Evolutionary conservation across 2,888 invertebrate species (phyloP), one percentile per base, ranked within the genome.

Genomic region (Leptinotarsa peninsularis): DNA sequence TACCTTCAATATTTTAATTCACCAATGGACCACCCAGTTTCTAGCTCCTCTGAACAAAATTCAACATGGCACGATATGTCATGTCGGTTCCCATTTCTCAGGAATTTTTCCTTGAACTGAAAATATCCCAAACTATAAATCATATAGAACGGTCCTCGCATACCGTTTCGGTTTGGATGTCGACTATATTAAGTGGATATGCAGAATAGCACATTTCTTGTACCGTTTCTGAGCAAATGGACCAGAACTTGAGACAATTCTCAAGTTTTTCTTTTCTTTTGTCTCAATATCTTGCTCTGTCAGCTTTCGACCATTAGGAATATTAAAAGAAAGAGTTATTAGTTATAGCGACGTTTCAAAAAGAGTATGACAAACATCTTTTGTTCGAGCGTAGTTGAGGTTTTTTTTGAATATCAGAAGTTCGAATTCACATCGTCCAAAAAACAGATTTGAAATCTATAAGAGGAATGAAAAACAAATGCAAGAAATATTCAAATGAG

Each of bases 71-170:
- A 13, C 56, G 18, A 58, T 58, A 58, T 58, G 18, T 58, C 56
- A 58, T 7, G 56, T 21, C 56, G 56, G 21, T 21, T 10, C 14
- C 21, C 18, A 58, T 58, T 58, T 58, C 21, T 18, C 56, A 21
- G 13, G 56, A 58, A 58, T 58, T 58, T 21, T 58, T 58, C 56
- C 56, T 10, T 58, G 18, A 10, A 18, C 68, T 27, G 54, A 68
- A 68, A 68, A 68, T 68, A 68, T 68, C 49, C 56, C 52, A 27
- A 21, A 49, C 49, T 52, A 68, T 68, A 68, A 68, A 52, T 68
- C 68, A 50, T 54, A 21, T 14, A 33, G 68, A 68, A 68, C 56
- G 54, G 27, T 68, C 54, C 68, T n/a, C 4, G 52, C 67, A 67
- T 67, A 67, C 67, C 43, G 43, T 68, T 54, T 54, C 50, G 67